Percentiles rank a stretch among this genome's conserved stretches.
These are phyloP conservation scores for Pycnonotus jocosus DNA, from an alignment of 2,113 vertebrate genomes.

Conservation along the genomic window DNA sequence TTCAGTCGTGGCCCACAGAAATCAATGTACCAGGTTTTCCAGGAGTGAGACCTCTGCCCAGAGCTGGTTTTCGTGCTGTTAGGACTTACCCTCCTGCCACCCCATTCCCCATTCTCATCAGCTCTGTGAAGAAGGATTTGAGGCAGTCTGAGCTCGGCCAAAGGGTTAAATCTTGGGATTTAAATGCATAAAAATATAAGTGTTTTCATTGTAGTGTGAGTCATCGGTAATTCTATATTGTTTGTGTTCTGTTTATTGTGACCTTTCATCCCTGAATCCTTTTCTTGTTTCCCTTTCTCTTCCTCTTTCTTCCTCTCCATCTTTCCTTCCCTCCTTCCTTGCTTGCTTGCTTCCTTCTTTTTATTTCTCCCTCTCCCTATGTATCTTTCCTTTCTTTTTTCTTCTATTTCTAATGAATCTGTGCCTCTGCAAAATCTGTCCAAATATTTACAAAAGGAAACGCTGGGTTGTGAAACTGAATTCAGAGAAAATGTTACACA, in stretches of 20 bases:
- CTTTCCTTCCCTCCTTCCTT: fast-evolving
- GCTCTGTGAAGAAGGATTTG: not conserved
- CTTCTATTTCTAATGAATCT: not conserved
- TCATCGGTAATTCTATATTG: not conserved
- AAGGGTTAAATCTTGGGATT: not conserved
- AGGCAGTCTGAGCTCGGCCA: not conserved
- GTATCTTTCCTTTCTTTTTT: not conserved
- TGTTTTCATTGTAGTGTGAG: not conserved
- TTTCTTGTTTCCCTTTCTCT: not conserved
- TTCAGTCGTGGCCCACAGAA: not conserved
- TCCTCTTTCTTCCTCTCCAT: not conserved
- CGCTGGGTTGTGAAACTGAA: conserved; percentile 57
- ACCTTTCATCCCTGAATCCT: not conserved
- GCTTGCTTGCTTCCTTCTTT: fast-evolving
- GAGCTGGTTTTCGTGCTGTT: not conserved
- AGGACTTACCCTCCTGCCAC: not conserved
- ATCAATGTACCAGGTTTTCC: not conserved
- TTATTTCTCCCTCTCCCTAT: not conserved
- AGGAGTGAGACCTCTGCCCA: not conserved
- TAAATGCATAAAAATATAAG: not conserved
- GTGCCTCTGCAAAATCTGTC: not conserved
- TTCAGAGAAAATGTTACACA: conserved; percentile 58
- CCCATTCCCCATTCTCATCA: not conserved
- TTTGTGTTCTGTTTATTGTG: not conserved
- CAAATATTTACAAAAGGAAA: conserved; percentile 62